A percentile compares a stretch with the other conserved stretches of the same genome.
Evolutionary conservation across 1,140 invertebrate species (phyloP).

Genomic region (Frieseomelitta varia): DNA sequence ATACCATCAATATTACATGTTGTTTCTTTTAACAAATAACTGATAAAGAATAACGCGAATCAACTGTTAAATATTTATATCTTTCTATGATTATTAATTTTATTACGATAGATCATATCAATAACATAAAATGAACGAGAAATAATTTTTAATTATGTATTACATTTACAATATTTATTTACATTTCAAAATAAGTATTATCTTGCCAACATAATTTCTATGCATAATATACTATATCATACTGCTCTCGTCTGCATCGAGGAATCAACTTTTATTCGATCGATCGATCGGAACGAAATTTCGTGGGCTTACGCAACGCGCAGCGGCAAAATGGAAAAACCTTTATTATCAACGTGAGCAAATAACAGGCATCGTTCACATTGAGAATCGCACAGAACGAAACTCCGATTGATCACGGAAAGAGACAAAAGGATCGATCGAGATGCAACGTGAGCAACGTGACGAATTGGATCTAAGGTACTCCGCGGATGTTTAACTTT

Average conservation of each 20-base stretch:
- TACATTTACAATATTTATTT: no score
- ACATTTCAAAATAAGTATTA: no score
- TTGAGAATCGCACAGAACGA: not conserved
- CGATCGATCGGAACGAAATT: not conserved
- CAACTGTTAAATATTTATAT: no score
- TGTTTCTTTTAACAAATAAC: no score
- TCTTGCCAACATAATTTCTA: no score
- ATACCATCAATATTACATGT: no score
- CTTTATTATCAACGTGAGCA: conserved; percentile 2
- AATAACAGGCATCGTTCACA: not conserved
- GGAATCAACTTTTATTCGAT: not conserved
- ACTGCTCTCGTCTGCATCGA: not conserved
- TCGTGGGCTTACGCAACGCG: not conserved
- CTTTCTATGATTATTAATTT: no score
- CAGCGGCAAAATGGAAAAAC: not conserved
- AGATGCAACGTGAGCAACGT: not conserved
- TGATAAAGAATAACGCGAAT: no score
- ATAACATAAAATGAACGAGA: no score
- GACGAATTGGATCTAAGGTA: conserved; percentile 14
- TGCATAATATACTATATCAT: no score
- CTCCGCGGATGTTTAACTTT: conserved; percentile 22
- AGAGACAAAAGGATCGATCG: not conserved
- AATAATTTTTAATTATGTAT: no score
- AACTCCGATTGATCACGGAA: not conserved
- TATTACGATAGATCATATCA: no score